Evolutionary conservation across 2,888 invertebrate species (phyloP).

Genomic region (Campopleginae sp.): DNA sequence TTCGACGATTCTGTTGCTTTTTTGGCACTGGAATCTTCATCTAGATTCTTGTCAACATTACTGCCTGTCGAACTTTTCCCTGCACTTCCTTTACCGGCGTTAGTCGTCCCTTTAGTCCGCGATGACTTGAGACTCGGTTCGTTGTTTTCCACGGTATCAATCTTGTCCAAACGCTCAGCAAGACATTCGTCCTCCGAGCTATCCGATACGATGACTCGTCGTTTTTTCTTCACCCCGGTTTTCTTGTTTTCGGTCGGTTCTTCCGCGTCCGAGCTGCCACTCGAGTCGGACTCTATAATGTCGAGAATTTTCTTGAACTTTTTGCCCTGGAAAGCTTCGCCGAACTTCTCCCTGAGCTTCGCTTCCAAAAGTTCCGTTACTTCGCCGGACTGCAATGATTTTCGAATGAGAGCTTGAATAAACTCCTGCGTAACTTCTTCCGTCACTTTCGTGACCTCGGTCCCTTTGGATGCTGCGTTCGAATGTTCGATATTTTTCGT

Average conservation of each 20-base stretch:
- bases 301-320: constrained; percentile 86
- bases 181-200: constrained; percentile 79
- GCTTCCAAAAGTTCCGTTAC: constrained; percentile 79
- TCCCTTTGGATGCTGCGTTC: constrained; percentile 38
- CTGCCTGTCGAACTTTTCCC: constrained; percentile 62
- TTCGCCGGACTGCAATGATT: constrained; percentile 77
- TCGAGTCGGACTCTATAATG: constrained; percentile 86
- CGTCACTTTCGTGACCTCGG: constrained; percentile 65
- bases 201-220: constrained; percentile 78
- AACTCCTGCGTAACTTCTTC: constrained; percentile 77
- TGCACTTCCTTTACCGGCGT: constrained; percentile 34
- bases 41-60: constrained; percentile 45
- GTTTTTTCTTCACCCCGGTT: constrained; percentile 71
- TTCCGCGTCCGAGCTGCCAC: constrained; percentile 82
- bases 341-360: constrained; percentile 85
- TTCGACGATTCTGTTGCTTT: constrained; percentile 35
- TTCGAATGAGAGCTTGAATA: constrained; percentile 77
- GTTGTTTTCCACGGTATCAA: constrained; percentile 38
- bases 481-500: constrained; percentile 46
- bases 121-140: constrained; percentile 21
- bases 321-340: constrained; percentile 76
- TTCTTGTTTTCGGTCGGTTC: constrained; percentile 68
- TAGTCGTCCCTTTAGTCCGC: constrained; percentile 17
- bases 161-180: constrained; percentile 70
- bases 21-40: constrained; percentile 65